Conservation (phyloP, 2,113 vertebrate species). For the Neogobius melanostomus region DNA sequence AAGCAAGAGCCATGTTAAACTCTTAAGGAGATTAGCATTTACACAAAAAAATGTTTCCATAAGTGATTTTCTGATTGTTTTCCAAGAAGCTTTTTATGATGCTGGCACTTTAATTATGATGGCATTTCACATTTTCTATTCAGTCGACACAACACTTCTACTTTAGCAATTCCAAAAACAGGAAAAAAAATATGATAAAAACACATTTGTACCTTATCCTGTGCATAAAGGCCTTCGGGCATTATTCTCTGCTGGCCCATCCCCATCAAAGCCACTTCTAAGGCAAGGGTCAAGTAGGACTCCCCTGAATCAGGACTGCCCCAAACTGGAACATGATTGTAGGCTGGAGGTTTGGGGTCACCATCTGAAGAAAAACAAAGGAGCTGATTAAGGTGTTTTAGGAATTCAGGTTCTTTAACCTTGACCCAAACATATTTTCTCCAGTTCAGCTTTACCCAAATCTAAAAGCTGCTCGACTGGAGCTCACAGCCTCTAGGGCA, state of each 20-base stretch:
- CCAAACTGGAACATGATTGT: conserved; percentile 89
- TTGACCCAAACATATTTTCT: neutral
- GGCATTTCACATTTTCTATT: conserved; percentile 23
- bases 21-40: conserved; percentile 44
- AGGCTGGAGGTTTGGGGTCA: conserved; percentile 88
- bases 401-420: neutral
- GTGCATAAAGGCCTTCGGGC: conserved; percentile 95
- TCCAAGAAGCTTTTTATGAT: conserved; percentile 32
- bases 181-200: neutral
- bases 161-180: conserved; percentile 10
- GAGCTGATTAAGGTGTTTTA: neutral
- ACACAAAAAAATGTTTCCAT: conserved; percentile 41
- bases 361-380: conserved; percentile 76
- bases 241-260: conserved; percentile 98
- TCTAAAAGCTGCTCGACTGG: no score
- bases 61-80: conserved; percentile 41
- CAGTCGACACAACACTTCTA: conserved; percentile 9
- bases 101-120: conserved; percentile 28
- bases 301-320: conserved; percentile 82
- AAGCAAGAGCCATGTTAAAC: conserved; percentile 36
- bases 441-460: no score
- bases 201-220: conserved; percentile 82
- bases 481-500: no score
- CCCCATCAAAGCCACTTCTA: conserved; percentile 97
- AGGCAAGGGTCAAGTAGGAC: conserved; percentile 92